Conservation (phyloP, 2,113 vertebrate species). For the Vidua macroura region DNA sequence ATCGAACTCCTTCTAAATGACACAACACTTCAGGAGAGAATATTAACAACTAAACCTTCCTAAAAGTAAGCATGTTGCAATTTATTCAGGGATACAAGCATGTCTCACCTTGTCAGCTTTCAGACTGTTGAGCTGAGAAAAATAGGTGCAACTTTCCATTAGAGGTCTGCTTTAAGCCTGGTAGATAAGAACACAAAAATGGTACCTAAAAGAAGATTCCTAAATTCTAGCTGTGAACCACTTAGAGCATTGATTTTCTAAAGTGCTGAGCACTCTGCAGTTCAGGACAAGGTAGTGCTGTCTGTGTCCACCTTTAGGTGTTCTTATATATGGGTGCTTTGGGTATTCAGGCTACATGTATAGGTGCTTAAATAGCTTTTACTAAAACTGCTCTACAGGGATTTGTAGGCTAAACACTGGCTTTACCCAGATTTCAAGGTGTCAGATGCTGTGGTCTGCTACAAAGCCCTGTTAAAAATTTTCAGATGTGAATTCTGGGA, state of each 20-base stretch:
- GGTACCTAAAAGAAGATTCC: background rate
- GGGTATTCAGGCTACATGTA: background rate
- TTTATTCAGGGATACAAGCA: background rate
- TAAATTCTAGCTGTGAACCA: background rate
- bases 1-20: background rate
- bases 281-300: background rate
- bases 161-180: background rate
- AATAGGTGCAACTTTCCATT: constrained; percentile 13
- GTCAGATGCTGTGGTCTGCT: background rate
- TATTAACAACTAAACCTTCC: background rate
- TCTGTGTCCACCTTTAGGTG: background rate
- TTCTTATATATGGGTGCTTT: background rate
- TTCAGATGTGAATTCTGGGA: background rate
- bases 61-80: background rate
- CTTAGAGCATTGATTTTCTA: background rate
- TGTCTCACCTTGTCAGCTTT: constrained; percentile 13
- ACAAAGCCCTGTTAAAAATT: background rate
- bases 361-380: background rate
- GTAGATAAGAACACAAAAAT: background rate
- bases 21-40: background rate
- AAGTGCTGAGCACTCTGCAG: background rate
- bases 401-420: background rate
- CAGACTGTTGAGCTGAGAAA: background rate
- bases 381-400: background rate
- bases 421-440: background rate